Evolutionary conservation across 2,113 vertebrate genomes (phyloP), one percentile per base, ranked within the genome.

Genomic region (Aix galericulata): DNA sequence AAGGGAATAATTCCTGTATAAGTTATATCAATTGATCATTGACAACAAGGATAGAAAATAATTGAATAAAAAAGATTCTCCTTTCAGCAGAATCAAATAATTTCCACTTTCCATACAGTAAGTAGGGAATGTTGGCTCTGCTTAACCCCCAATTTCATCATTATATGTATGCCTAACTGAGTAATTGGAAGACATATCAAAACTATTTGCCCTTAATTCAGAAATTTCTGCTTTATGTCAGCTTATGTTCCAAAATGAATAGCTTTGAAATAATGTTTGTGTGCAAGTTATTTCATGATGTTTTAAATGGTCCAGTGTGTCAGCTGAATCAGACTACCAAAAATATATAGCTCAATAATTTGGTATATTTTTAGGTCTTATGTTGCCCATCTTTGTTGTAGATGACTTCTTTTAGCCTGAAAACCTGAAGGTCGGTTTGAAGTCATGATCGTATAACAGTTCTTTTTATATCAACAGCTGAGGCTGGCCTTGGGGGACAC

Each of bases 301-400:
- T 60, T 93, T 83, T 84, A 91, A 95, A 90, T 80, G 84, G 71
- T 10, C 2, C 18, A 58, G 27, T 80, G 15, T 92, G 79, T 91
- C 89, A 93, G 63, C 71, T 77, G 76, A 94, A 93, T 82, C 89
- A 91, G 56, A 84, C 55, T 74, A 78, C 55, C 94, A 67, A 95
- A 95, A 96, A 95, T 1, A 4, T 68, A 76, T 36, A 87, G 88
- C 92, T 94, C 88, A 79, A 95, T 96, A 92, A 91, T 91, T 82
- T 76, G 17, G 17, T 93, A 94, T 96, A 94, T 94, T 92, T 95
- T 96, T 96, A 94, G 94, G 71, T 62, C 59, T 95, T 95, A 73
- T 46, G 74, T 94, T 88, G 56, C 59, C 71, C 73, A 56, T 80
- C 32, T 82, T 40, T 87, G 69, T 86, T 71, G 69, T 86, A 91